A percentile compares a stretch with the other conserved stretches of the same genome.
phyloP scores from a whole-genome alignment of 92 coral and sea anemone species.

The Palythoa grandis region DNA sequence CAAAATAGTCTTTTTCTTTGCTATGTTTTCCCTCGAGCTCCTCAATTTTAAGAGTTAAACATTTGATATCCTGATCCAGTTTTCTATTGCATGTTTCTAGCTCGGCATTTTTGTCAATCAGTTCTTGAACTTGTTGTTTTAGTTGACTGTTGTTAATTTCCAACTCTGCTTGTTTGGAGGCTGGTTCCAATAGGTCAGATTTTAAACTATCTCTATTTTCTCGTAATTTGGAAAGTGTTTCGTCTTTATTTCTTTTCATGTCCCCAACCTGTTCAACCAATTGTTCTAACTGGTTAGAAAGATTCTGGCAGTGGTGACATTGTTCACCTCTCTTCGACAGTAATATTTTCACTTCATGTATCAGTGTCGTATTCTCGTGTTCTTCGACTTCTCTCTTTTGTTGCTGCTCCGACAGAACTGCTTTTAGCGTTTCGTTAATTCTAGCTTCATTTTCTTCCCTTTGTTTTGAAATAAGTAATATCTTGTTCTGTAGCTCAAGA shows the following conservation, averaged over 20 bases:
- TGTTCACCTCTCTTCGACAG: slow-evolving; percentile 2
- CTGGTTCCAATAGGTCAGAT: background rate
- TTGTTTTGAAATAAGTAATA: background rate
- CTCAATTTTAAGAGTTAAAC: background rate
- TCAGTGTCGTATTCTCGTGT: background rate
- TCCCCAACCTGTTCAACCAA: background rate
- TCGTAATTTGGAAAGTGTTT: background rate
- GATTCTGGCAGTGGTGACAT: slow-evolving; percentile 7
- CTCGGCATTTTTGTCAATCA: background rate
- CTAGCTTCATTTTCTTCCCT: background rate
- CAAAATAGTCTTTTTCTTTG: background rate
- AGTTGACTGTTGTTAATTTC: background rate
- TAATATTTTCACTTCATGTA: background rate
- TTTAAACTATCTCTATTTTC: background rate
- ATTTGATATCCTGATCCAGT: background rate
- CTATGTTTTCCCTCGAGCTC: background rate
- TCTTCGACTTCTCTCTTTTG: slow-evolving; percentile 6
- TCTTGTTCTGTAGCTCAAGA: background rate
- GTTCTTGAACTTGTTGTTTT: background rate
- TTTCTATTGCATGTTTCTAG: background rate
- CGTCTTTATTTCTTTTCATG: background rate
- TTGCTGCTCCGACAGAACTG: background rate
- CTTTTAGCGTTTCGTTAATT: background rate
- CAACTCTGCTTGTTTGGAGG: slow-evolving; percentile 5
- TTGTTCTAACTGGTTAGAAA: background rate